Base-by-base conservation (phyloP, 2,113 vertebrate genomes). In the Tautogolabrus adspersus region DNA sequence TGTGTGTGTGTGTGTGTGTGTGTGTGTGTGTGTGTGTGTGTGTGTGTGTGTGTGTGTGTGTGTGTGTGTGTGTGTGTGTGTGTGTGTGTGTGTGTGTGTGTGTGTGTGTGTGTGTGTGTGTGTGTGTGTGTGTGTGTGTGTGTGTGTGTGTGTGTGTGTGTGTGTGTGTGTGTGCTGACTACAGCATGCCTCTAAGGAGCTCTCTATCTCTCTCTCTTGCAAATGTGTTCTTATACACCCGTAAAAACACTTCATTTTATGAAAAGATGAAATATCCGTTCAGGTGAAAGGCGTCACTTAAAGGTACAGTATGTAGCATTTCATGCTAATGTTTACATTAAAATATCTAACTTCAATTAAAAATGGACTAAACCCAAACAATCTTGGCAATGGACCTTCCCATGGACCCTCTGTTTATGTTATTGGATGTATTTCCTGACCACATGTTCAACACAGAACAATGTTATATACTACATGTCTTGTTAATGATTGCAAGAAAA, bases 131-230 rank as follows among this genome's bases (percentile, higher is more conserved):
- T 26, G 26, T 26, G 26, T 26, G 26, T 26, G 26, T 26, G 26
- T 26, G 26, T 26, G 26, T 26, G 26, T 26, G 26, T 26, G 26
- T 34, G 19, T 11, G 10, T 19, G 23, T 54, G 69, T 34, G 44
- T 44, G 10, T 49, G 60, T 34, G 65, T 57, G 23, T 30, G 65
- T 37, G 37, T 87, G 89, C 83, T 92, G 88, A 92, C 87, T 83
- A 23, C 38, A 72, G 44, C 69, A 86, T 71, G 72, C 58, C 44
- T 67, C 18, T 47, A 10, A 70, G 23, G 60, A 59, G 37, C 71
- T 49, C 66, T 23, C 58, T 21, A 37, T 59, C 63, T 62, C 21
- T 42, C 52, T 55, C 56, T 60, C 59, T 63, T 19, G 52, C 52
- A 40, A 10, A 51, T 26, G 23, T 49, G 16, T 56, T 23, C 8